Base-by-base conservation (phyloP, 1,140 invertebrate genomes). In the Calliopsis andreniformis region DNA sequence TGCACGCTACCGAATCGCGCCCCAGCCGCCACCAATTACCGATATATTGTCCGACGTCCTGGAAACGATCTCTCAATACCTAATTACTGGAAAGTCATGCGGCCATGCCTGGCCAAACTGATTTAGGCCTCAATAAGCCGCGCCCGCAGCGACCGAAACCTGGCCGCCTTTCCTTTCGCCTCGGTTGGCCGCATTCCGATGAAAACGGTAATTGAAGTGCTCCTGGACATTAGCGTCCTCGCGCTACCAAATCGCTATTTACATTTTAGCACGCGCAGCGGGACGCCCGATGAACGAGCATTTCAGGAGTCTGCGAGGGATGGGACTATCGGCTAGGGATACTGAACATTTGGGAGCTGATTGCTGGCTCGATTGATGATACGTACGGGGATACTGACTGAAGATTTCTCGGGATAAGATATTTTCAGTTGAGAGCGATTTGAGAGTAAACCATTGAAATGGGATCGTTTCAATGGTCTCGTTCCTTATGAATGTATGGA, bases 41-140 rank as follows among this genome's bases (percentile, higher is more conserved):
- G 59, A 70, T 84, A 78, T 75, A 85, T 82, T 66, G 79, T 84
- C 61, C 32, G 42, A 45, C 43, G 47, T 69, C 56, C 76, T 69
- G 82, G 62, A 82, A 67, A 61, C 76, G 76, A 82, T 82, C 66
- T 79, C 76, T 47, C 75, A 66, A 78, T 84, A 82, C 56, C 71
- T 84, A 84, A 86, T 86, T 84, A 80, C 75, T 79, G 58, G 70
- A 76, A 71, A 83, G 73, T 82, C 76, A 76, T 53, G 69, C 61
- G 39, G 20, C 59, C 59, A n/a, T 67, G 51, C 25, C 39, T 16
- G 45, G 23, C 61, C 55, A 56, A 77, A 63, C 64, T 84, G 70
- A 84, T 86, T 86, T 82, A 84, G 76, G 53, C 76, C 32, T 76
- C 76, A 78, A 84, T 80, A 82, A 76, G 30, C 47, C 49, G 55